phyloP scores from a whole-genome alignment of 1,140 invertebrate species.

The Nephila pilipes region DNA sequence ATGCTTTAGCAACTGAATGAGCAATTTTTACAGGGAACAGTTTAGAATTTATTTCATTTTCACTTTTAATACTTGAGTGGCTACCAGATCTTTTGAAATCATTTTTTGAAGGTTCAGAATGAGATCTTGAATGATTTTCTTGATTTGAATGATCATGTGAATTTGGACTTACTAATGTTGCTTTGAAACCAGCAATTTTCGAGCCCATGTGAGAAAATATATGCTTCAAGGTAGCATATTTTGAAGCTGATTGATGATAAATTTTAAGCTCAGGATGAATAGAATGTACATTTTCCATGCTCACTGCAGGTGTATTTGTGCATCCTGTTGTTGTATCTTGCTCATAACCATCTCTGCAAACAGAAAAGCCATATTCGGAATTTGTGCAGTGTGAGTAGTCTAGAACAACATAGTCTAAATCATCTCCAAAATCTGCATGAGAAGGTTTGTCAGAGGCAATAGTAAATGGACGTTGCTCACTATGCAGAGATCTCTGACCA shows the following conservation, averaged over 20 bases:
- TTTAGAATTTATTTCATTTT: constrained; percentile 73
- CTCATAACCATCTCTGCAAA: constrained; percentile 79
- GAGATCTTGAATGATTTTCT: neutral
- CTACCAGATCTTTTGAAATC: constrained; percentile 59
- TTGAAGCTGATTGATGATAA: constrained; percentile 84
- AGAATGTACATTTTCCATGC: constrained; percentile 82
- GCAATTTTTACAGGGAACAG: constrained; percentile 78
- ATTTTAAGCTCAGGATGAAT: constrained; percentile 90
- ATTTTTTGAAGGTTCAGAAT: constrained; percentile 29
- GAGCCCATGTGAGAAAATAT: constrained; percentile 81
- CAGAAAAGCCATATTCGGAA: constrained; percentile 56
- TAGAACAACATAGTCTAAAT: constrained; percentile 82
- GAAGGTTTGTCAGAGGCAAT: constrained; percentile 87
- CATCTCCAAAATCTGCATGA: constrained; percentile 75
- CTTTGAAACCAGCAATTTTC: constrained; percentile 77
- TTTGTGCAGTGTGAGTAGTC: constrained; percentile 80
- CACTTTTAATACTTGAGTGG: constrained; percentile 70
- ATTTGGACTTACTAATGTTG: constrained; percentile 42
- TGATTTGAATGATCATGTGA: neutral
- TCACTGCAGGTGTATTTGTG: constrained; percentile 81
- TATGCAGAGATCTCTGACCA: constrained; percentile 31
- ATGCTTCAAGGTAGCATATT: constrained; percentile 81
- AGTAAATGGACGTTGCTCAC: constrained; percentile 85
- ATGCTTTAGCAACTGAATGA: constrained; percentile 80
- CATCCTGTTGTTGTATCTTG: constrained; percentile 83